Evolutionary conservation across 2,888 invertebrate genomes (phyloP).

Genomic region (Phalera bucephala): DNA sequence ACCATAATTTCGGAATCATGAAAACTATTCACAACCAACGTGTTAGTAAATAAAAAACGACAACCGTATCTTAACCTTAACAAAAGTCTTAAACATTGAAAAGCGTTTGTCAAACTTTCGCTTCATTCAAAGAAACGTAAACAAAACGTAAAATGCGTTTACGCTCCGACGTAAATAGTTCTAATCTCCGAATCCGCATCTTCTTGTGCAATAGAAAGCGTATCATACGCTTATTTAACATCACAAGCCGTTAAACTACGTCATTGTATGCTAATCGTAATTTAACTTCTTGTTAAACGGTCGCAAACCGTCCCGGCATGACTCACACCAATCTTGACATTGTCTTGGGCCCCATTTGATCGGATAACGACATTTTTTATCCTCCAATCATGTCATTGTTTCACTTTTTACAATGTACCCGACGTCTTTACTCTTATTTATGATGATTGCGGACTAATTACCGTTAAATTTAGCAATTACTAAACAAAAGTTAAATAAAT

Average conservation of each 20-base stretch:
- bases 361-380: conserved; percentile 35
- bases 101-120: conserved; percentile 19
- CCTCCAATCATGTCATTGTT: conserved; percentile 36
- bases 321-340: conserved; percentile 36
- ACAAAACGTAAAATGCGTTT: conserved; percentile 30
- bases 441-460: conserved; percentile 20
- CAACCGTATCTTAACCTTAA: neutral
- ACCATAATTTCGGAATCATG: too few species aligned
- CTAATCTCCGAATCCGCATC: conserved; percentile 23
- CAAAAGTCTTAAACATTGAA: conserved; percentile 4
- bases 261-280: conserved; percentile 45
- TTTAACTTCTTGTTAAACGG: conserved; percentile 21
- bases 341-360: conserved; percentile 34
- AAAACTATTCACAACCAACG: too few species aligned
- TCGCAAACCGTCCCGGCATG: conserved; percentile 24
- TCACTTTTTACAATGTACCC: conserved; percentile 31
- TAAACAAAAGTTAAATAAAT: conserved; percentile 9
- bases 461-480: conserved; percentile 26
- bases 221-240: conserved; percentile 17
- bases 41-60: too few species aligned
- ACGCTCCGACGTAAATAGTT: conserved; percentile 18
- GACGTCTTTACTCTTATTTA: conserved; percentile 25
- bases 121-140: too few species aligned
- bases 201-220: conserved; percentile 37
- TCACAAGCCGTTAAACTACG: conserved; percentile 19